These are phyloP conservation scores for Sesamia nonagrioides DNA, from an alignment of 1,140 invertebrate genomes.

Conservation along the genomic window DNA sequence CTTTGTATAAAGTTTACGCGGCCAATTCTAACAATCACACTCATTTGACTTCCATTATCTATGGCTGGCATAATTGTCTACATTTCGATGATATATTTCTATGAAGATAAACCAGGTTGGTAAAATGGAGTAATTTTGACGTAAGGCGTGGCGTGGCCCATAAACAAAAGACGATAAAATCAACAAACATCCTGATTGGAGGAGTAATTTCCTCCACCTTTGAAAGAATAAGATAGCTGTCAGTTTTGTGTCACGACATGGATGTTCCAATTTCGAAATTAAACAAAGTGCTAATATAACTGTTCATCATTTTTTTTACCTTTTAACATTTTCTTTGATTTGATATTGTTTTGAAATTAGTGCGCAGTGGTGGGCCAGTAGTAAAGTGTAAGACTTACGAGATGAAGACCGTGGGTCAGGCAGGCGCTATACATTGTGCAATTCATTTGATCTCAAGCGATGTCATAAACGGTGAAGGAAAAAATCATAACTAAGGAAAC, in stretches of 20 bases:
- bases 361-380: too few relatives aligned
- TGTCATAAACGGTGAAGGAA: too few relatives aligned
- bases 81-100: neutral
- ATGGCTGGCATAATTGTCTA: neutral
- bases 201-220: constrained; percentile 20
- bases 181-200: constrained; percentile 27
- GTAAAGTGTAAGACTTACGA: too few relatives aligned
- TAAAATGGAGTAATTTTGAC: neutral
- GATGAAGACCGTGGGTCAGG: too few relatives aligned
- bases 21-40: neutral
- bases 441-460: too few relatives aligned
- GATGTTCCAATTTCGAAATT: constrained; percentile 17
- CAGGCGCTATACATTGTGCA: too few relatives aligned
- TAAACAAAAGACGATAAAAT: constrained; percentile 26
- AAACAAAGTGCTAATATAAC: neutral
- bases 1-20: constrained; percentile 3
- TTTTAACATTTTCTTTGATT: too few relatives aligned
- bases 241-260: constrained; percentile 18
- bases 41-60: constrained; percentile 1
- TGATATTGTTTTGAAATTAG: too few relatives aligned
- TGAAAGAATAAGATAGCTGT: constrained; percentile 29
- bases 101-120: neutral
- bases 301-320: too few relatives aligned
- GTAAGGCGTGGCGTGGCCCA: neutral
- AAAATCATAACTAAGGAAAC: too few relatives aligned